These are phyloP conservation scores for Drosophila willistoni DNA, from an alignment of 1,140 invertebrate species.

Conservation along the genomic window DNA sequence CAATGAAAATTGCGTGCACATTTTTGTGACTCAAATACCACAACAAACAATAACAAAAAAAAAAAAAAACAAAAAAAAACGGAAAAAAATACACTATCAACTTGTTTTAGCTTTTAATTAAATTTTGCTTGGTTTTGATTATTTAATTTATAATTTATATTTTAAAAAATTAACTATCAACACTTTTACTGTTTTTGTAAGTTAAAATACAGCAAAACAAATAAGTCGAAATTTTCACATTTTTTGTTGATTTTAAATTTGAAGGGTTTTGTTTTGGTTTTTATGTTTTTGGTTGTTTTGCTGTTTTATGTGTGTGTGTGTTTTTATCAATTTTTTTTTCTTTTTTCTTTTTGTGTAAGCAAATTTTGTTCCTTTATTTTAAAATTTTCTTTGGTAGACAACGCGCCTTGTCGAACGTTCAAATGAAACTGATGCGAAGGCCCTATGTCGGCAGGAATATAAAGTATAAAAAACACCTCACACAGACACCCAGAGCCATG, in stretches of 20 bases:
- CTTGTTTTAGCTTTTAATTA: conserved; percentile 1
- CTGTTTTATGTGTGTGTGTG: conserved; percentile 13
- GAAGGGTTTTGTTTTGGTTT: not conserved
- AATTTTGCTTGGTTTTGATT: not conserved
- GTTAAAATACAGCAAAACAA: not conserved
- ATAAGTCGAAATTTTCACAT: not conserved
- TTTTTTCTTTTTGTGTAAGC: not conserved
- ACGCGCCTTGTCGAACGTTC: conserved; percentile 62
- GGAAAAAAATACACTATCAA: conserved; percentile 19
- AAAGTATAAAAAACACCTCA: conserved; percentile 28
- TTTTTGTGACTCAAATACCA: conserved; percentile 57
- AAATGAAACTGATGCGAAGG: conserved; percentile 69
- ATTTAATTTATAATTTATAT: conserved; percentile 1
- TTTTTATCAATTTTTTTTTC: conserved; percentile 10
- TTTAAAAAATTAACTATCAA: not conserved
- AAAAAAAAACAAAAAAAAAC: conserved; percentile 27
- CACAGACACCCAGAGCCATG: not conserved
- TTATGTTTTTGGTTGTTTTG: conserved; percentile 5
- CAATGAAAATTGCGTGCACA: conserved; percentile 73
- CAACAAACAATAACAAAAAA: conserved; percentile 43
- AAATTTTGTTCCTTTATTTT: conserved; percentile 4
- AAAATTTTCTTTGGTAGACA: conserved; percentile 41
- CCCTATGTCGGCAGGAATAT: conserved; percentile 61
- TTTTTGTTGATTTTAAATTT: conserved; percentile 1
- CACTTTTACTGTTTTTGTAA: not conserved